A percentile compares a stretch with the other conserved stretches of the same genome.
Evolutionary conservation across 1,140 invertebrate species (phyloP).

Genomic region (Nebria ingens): DNA sequence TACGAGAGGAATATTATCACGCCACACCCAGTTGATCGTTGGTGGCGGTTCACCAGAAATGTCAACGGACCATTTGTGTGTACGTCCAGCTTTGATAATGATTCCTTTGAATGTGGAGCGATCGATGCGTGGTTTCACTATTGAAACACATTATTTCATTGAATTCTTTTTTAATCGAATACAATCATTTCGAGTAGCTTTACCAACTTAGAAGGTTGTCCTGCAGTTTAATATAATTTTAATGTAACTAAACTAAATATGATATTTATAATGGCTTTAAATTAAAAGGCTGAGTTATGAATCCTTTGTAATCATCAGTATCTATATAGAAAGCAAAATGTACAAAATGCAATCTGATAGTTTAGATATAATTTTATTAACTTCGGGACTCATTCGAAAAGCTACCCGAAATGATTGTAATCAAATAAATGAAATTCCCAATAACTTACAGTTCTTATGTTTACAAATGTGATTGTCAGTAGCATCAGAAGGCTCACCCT

Average conservation of each 20-base stretch:
- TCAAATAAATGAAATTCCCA: too few relatives aligned
- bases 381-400: too few relatives aligned
- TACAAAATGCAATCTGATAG: too few relatives aligned
- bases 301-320: too few relatives aligned
- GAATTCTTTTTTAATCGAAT: not conserved
- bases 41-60: constrained; percentile 83
- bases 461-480: constrained; percentile 89
- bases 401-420: not conserved
- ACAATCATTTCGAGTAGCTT: too few relatives aligned
- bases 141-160: constrained; percentile 23
- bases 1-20: constrained; percentile 68
- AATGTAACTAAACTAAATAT: too few relatives aligned
- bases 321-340: too few relatives aligned
- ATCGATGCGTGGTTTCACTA: constrained; percentile 78
- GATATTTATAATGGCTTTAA: too few relatives aligned
- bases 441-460: constrained; percentile 76
- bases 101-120: constrained; percentile 77
- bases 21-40: constrained; percentile 74
- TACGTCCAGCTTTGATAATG: constrained; percentile 79
- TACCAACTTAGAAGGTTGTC: too few relatives aligned
- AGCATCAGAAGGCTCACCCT: constrained; percentile 77
- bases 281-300: too few relatives aligned
- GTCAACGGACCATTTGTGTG: constrained; percentile 87
- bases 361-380: too few relatives aligned
- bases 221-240: too few relatives aligned